A percentile compares a stretch with the other conserved stretches of the same genome.
phyloP scores from a whole-genome alignment of 2,113 vertebrate genomes.

The Pollimyrus isidori region DNA sequence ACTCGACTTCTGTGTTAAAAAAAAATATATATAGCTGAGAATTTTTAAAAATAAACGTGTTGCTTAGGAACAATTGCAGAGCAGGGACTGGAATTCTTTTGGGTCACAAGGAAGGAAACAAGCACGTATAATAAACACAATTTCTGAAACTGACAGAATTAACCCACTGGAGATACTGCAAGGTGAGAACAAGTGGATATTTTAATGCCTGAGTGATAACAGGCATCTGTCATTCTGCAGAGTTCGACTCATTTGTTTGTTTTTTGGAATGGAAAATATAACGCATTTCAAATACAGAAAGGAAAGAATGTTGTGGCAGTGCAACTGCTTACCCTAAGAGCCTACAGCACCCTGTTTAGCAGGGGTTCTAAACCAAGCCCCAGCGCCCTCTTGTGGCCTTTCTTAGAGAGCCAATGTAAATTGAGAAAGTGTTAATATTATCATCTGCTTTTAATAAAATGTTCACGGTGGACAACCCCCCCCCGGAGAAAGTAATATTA shows the following conservation, averaged over 20 bases:
- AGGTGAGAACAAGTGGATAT: background rate
- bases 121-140: background rate
- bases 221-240: background rate
- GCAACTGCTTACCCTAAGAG: background rate
- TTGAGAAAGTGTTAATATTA: background rate
- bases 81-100: background rate
- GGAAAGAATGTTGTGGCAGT: background rate
- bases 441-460: background rate
- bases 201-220: background rate
- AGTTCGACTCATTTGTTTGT: background rate
- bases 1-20: background rate
- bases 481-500: background rate
- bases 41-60: conserved; percentile 2
- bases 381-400: background rate
- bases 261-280: background rate
- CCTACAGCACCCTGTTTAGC: background rate
- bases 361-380: background rate
- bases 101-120: background rate
- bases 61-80: conserved; percentile 4
- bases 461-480: background rate
- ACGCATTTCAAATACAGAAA: background rate
- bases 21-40: background rate
- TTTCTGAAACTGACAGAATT: background rate
- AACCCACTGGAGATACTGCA: background rate
- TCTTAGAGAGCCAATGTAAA: background rate